Evolutionary conservation across 2,888 invertebrate genomes (phyloP).

Genomic region (Lepidocyrtoides sp.): DNA sequence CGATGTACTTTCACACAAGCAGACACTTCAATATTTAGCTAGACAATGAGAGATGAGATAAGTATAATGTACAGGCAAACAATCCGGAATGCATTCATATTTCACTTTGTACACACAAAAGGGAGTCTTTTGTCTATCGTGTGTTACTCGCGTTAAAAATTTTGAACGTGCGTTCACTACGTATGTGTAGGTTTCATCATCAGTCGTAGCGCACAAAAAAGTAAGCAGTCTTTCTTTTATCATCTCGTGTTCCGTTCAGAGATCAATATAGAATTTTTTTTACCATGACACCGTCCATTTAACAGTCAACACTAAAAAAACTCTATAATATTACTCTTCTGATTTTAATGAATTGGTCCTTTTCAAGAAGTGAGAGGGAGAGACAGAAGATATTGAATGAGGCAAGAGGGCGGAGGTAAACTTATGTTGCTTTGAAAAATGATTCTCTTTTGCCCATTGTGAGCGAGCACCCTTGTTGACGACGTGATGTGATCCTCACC

Average conservation of each 20-base stretch:
- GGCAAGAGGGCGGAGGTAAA: conserved; percentile 71
- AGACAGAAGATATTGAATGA: conserved; percentile 55
- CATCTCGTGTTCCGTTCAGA: neutral
- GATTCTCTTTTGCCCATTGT: conserved; percentile 44
- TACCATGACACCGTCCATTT: conserved; percentile 56
- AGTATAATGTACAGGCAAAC: conserved; percentile 61
- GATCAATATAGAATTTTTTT: conserved; percentile 57
- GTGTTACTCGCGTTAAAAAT: conserved; percentile 5
- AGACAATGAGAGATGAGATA: conserved; percentile 60
- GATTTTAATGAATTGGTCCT: conserved; percentile 74
- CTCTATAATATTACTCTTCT: conserved; percentile 36
- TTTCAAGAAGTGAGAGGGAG: conserved; percentile 44
- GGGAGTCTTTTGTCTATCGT: conserved; percentile 42
- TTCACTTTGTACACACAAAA: conserved; percentile 48
- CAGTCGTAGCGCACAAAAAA: neutral
- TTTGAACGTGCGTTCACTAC: neutral
- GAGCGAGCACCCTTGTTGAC: conserved; percentile 63
- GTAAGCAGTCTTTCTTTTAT: neutral
- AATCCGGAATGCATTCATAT: conserved; percentile 60
- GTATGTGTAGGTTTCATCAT: neutral
- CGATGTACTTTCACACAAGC: conserved; percentile 68
- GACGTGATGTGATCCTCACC: conserved; percentile 73
- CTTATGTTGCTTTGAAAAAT: conserved; percentile 71
- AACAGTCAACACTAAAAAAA: conserved; percentile 54
- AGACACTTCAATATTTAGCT: conserved; percentile 57